Conservation (phyloP, 2,888 invertebrate species). For the Cephalotes varians region DNA sequence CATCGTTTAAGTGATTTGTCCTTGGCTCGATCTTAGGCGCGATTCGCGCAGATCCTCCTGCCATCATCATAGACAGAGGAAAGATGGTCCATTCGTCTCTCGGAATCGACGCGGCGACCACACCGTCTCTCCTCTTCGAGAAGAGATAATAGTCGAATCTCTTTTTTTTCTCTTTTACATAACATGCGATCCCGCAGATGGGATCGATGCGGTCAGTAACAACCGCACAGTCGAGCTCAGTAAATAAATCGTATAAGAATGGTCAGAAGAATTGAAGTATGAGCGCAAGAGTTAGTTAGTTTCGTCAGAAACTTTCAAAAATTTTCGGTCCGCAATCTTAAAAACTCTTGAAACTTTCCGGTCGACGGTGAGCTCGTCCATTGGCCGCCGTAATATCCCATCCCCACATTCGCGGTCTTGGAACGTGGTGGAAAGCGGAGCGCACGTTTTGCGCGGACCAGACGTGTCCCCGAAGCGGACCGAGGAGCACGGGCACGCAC, state of each 20-base stretch:
- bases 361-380: slow-evolving; percentile 63
- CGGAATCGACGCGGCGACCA: background rate
- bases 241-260: too few relatives aligned
- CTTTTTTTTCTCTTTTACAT: too few relatives aligned
- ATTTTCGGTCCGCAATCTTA: too few relatives aligned
- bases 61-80: background rate
- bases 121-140: slow-evolving; percentile 52
- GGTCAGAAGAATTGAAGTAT: too few relatives aligned
- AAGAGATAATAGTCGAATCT: slow-evolving; percentile 58
- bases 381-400: slow-evolving; percentile 67
- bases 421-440: slow-evolving; percentile 62
- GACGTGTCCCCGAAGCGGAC: slow-evolving; percentile 41
- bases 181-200: too few relatives aligned
- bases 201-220: too few relatives aligned
- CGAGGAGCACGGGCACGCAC: background rate
- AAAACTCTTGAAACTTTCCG: too few relatives aligned
- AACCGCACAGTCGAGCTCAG: too few relatives aligned
- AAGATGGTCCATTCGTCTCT: background rate
- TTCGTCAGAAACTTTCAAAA: too few relatives aligned
- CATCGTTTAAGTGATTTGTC: background rate
- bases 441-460: slow-evolving; percentile 54
- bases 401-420: slow-evolving; percentile 73
- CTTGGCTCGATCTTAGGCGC: background rate
- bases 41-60: background rate
- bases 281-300: too few relatives aligned